Percentiles rank a stretch among this genome's conserved stretches.
These are phyloP conservation scores for Staurois parvus DNA, from an alignment of 2,797 vertebrate species.

Conservation along the genomic window DNA sequence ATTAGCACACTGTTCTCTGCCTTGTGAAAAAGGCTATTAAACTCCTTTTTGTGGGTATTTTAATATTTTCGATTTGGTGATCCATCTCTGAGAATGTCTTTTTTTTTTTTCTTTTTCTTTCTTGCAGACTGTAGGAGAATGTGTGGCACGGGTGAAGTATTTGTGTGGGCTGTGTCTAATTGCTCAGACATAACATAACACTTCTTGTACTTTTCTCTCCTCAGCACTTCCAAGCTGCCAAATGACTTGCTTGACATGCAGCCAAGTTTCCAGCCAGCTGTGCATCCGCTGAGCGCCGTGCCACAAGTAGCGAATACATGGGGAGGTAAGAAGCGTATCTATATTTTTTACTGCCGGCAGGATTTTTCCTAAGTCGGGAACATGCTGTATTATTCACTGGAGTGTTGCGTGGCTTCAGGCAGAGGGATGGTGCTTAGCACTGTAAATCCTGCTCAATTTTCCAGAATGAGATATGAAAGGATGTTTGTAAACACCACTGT, in stretches of 20 bases:
- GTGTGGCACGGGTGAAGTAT: constrained; percentile 3
- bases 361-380: constrained; percentile 19
- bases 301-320: constrained; percentile 90
- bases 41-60: too few species aligned
- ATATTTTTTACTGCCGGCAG: not conserved
- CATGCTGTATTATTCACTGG: not conserved
- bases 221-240: constrained; percentile 89
- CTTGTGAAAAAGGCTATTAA: too few species aligned
- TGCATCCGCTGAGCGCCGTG: constrained; percentile 82
- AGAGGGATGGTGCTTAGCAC: not conserved
- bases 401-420: not conserved
- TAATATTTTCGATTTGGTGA: too few species aligned
- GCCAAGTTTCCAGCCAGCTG: constrained; percentile 88
- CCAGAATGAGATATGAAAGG: not conserved
- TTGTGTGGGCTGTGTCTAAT: constrained; percentile 30
- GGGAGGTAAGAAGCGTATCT: constrained; percentile 85
- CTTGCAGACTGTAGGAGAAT: not conserved
- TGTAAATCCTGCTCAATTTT: not conserved
- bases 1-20: too few species aligned
- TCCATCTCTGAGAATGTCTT: not conserved
- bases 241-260: constrained; percentile 95
- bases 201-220: constrained; percentile 70
- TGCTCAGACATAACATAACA: constrained; percentile 57
- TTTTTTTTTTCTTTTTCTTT: not conserved
- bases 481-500: not conserved